Conservation (phyloP, 2,113 vertebrate species). For the Rhinolophus ferrumequinum region DNA sequence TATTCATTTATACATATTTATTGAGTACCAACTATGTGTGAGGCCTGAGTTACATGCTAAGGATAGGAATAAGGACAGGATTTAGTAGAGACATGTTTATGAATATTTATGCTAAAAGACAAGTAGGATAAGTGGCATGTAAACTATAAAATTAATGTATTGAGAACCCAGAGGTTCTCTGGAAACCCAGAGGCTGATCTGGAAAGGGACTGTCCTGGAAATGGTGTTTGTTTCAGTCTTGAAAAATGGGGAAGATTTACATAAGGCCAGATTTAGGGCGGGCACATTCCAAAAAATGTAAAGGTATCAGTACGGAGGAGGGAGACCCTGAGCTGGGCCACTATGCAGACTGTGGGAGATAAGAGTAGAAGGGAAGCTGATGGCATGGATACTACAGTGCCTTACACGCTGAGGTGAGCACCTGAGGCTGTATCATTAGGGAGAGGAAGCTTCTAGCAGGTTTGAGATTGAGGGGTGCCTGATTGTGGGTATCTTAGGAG, state of each 20-base stretch:
- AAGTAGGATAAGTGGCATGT: background rate
- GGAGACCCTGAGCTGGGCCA: fast-evolving
- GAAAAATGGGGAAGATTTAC: background rate
- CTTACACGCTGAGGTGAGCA: fast-evolving
- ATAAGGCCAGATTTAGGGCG: too few relatives aligned
- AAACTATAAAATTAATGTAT: background rate
- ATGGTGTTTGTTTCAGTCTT: background rate
- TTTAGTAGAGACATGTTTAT: background rate
- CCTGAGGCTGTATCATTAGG: fast-evolving
- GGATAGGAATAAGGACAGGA: background rate
- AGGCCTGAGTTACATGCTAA: background rate
- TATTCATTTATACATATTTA: background rate
- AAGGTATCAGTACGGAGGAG: background rate
- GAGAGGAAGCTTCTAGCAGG: background rate
- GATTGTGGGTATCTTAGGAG: background rate
- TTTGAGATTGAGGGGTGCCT: background rate
- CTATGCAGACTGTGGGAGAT: background rate
- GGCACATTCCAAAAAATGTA: background rate
- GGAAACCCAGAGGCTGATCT: background rate
- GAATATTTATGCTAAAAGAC: background rate
- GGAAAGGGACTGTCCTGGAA: background rate
- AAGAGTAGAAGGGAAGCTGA: too few relatives aligned
- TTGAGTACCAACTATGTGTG: background rate
- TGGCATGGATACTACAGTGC: fast-evolving
- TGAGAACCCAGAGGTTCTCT: background rate